Percentiles rank a stretch among this genome's conserved stretches.
phyloP scores from a whole-genome alignment of 1,140 invertebrate species.

The Eupristina koningsbergeri region DNA sequence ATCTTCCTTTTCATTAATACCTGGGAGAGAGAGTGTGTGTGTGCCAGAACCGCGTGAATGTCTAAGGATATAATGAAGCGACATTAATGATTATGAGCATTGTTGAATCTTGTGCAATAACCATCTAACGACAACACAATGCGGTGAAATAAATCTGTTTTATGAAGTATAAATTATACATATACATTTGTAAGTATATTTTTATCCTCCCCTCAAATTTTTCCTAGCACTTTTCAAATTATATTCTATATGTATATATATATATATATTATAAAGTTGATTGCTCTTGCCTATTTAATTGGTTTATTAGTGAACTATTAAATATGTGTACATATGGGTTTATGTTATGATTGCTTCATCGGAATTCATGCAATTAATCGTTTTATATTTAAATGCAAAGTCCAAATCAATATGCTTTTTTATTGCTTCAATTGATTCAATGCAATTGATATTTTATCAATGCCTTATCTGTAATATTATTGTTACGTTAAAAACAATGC shows the following conservation, averaged over 20 bases:
- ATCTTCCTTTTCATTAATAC: not conserved
- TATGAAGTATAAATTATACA: conserved; percentile 45
- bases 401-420: not conserved
- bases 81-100: conserved; percentile 34
- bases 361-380: not conserved
- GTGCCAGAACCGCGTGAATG: not conserved
- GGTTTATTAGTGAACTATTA: not conserved
- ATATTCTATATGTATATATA: not conserved
- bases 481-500: too few relatives aligned
- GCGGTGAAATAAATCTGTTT: conserved; percentile 50
- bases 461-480: not conserved
- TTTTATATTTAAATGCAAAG: not conserved
- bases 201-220: not conserved
- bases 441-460: not conserved
- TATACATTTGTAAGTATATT: conserved; percentile 12
- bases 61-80: conserved; percentile 43
- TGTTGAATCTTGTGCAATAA: conserved; percentile 41
- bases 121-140: conserved; percentile 33
- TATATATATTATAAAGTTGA: not conserved
- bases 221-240: not conserved
- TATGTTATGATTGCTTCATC: not conserved
- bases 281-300: not conserved
- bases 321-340: not conserved
- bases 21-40: not conserved
- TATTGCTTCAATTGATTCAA: not conserved